Base-by-base conservation (phyloP, 2,888 invertebrate species). In the Byasa hedistus region DNA sequence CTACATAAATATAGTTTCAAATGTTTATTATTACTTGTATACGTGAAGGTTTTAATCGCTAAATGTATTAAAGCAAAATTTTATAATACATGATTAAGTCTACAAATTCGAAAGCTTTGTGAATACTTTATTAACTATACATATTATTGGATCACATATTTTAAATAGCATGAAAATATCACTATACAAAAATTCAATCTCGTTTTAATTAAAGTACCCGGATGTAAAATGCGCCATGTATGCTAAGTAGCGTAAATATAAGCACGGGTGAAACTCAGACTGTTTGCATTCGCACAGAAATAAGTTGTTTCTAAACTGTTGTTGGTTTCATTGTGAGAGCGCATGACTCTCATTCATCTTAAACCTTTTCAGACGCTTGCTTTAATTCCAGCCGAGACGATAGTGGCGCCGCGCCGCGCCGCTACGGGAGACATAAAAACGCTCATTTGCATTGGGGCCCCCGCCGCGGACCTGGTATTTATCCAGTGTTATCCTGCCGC, bases 271-370 rank as follows among this genome's bases (percentile, higher is more conserved):
- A 82, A 86, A 78, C 75, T 76, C 82, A 85, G 81, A 82, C 83
- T 85, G 82, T 84, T 86, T 87, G 82, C 83, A 81, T 82, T 84
- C 73, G 75, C 78, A 81, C 81, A 80, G 80, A 81, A 85, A 87
- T 87, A 87, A 87, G 83, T 88, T 85, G 84, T 85, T 79, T 84
- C 83, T 86, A 85, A 86, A 83, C 84, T 79, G 85, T 84, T 83
- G 85, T 86, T 81, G 79, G 83, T 86, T 85, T 80, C 85, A 88
- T 88, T 89, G 85, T 88, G 76, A 81, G 81, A 76, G 80, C 77
- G 77, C 76, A 77, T 80, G 75, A 80, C 75, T 76, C 79, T 84
- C 85, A 89, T 90, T 89, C 89, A 89, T 86, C 85, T 86, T 86
- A 85, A 87, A 86, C 81, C 90, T 87, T 88, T 90, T 89, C 87